Evolutionary conservation across 2,797 vertebrate species (phyloP), one percentile per base, ranked within the genome.

Genomic region (Poecilia gillii): DNA sequence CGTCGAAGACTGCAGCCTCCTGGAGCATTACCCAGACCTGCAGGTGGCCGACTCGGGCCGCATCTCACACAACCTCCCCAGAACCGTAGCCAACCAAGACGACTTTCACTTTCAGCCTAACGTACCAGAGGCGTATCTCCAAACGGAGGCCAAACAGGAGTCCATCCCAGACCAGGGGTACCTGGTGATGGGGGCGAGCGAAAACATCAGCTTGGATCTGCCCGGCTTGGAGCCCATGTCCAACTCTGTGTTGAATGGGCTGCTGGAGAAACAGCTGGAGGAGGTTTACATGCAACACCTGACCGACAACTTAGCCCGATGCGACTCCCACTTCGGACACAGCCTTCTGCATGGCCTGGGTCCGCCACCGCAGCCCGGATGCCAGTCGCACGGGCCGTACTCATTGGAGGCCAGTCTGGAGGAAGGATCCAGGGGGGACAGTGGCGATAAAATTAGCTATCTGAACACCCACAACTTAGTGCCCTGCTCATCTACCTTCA

Each of bases 251-350:
- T 94, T 99, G 84, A 98, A 98, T 33, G 95, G 92, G 28, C 96
- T 97, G 73, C 91, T 98, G 93, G 97, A 97, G 72, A 95, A 93
- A 53, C 96, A 98, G 88, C 91, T 98, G 68, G 93, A 95, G 7
- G 96, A 99, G 91, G 93, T 98, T 28, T 98, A 98, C 76, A 96
- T 97, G 80, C 94, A 97, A 83, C 95, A 98, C 83, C 94, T 98
- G 90, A 97, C 97, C 62, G 97, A 99, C 81, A 96, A 95, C 84
- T 83, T 98, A 87, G 95, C 95, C 59, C 94, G 94, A 1, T 91
- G 95, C 87, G 83, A 89, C 95, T 87, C 94, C 85, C 81, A 89
- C 77, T 39, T 95, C 87, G 85, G 94, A 16, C 89, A 89, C 81
- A 94, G 94, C 80, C 88, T 95, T 57, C 89, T 96, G 84, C 91